Percentiles rank a stretch among this genome's conserved stretches.
Evolutionary conservation across 2,888 invertebrate species (phyloP).

Genomic region (Listrodromus nycthemerus): DNA sequence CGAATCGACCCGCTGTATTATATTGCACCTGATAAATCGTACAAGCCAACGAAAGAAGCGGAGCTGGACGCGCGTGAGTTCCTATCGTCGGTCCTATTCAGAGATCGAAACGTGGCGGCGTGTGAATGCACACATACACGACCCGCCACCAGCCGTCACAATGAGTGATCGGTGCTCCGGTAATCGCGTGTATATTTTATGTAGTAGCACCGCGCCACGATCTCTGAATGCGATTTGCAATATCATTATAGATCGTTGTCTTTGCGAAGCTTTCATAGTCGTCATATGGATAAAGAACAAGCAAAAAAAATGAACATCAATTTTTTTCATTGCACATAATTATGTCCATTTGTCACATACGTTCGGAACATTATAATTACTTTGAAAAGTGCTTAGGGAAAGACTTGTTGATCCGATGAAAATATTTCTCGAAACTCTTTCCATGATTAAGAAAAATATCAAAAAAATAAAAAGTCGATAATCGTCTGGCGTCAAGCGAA

Average conservation of each 20-base stretch:
- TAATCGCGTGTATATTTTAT: constrained; percentile 58
- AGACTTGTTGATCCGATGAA: not conserved
- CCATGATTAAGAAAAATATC: not conserved
- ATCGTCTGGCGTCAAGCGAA: not conserved
- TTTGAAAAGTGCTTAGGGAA: not conserved
- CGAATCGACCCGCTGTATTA: constrained; percentile 60
- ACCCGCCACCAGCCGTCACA: constrained; percentile 48
- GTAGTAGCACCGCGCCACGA: constrained; percentile 31
- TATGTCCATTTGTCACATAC: not conserved
- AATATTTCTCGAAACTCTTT: not conserved
- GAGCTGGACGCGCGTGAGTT: constrained; percentile 28
- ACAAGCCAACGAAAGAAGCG: constrained; percentile 15
- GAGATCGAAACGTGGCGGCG: constrained; percentile 31
- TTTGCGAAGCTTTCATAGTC: constrained; percentile 6
- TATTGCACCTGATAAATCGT: constrained; percentile 18
- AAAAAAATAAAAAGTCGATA: not conserved
- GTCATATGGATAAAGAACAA: not conserved
- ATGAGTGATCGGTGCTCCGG: constrained; percentile 59
- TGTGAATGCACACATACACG: constrained; percentile 11
- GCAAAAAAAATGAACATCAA: not conserved
- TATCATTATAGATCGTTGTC: constrained; percentile 44
- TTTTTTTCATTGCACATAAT: not conserved
- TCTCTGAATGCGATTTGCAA: constrained; percentile 50
- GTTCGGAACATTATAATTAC: not conserved
- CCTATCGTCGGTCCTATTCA: constrained; percentile 32